These are phyloP conservation scores for Onychorhynchus coronatus DNA, from an alignment of 2,113 vertebrate species.

Conservation along the genomic window DNA sequence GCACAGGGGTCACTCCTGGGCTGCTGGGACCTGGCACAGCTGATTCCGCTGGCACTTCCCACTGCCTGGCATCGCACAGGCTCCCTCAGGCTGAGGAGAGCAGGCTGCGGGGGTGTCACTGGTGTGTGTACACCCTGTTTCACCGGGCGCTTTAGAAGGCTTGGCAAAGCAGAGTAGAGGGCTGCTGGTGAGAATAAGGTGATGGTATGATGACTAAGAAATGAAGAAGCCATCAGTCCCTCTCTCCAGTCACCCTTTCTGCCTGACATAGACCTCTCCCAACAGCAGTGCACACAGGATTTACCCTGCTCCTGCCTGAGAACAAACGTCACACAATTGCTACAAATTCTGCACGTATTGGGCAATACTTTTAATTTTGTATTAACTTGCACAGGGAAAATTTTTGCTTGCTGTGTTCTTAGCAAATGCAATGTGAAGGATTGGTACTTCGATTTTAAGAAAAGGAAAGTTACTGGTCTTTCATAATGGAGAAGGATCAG, in stretches of 20 bases:
- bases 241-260: background rate
- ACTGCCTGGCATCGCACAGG: background rate
- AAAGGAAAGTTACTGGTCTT: background rate
- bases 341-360: background rate
- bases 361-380: background rate
- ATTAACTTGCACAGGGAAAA: background rate
- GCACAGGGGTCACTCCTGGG: rapidly evolving
- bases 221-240: background rate
- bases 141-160: background rate
- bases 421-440: background rate
- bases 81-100: background rate
- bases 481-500: background rate
- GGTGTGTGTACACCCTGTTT: rapidly evolving
- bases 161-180: background rate
- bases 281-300: rapidly evolving
- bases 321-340: background rate
- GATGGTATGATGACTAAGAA: background rate
- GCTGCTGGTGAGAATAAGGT: background rate
- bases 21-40: rapidly evolving
- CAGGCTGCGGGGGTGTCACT: background rate
- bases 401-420: background rate
- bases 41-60: background rate
- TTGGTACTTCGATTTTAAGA: background rate
- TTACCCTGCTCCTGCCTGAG: background rate
- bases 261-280: background rate